Base-by-base conservation (phyloP, 2,797 vertebrate genomes). In the Epinephelus awoara region DNA sequence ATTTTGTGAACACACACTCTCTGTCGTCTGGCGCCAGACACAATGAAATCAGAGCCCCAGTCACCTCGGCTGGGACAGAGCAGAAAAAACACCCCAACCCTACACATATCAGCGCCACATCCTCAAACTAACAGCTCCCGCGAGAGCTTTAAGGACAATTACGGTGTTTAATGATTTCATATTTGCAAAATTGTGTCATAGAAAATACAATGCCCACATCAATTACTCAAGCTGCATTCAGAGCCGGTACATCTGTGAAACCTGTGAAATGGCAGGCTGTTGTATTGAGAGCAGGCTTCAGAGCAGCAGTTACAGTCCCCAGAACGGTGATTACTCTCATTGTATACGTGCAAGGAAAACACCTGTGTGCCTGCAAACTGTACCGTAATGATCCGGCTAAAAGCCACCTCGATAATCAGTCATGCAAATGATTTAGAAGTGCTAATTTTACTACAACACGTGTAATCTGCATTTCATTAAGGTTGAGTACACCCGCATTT, bases 161-260 rank as follows among this genome's bases (percentile, higher is more conserved):
- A 80, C 52, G 49, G 52, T 50, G 51, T 88, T 88, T 90, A 89
- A 91, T 75, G 80, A 80, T 87, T 93, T 91, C 75, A 83, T 86
- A 89, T 93, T 87, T 84, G 83, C 85, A 58, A 70, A 84, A 77
- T 72, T 64, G 77, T 68, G 64, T 72, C 71, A 87, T 73, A 80
- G 84, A 86, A 87, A 85, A 82, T 56, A 80, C 77, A 84, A 74
- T 66, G 65, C 77, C 50, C 57, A 17, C 46, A 23, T 85, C 85
- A 82, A 83, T 91, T 80, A 80, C 66, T 2, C 1, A 63, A 46
- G 69, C 38, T 11, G 57, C 57, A 25, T 78, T 80, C 66, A 59
- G 47, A 67, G 73, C 23, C 58, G 10, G 67, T 81, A 38, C 76
- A 72, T 88, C 82, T 87, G 81, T 58, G 83, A 69, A 72, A 78